Conservation (phyloP, 2,797 vertebrate species). For the Pelodytes ibericus region DNA sequence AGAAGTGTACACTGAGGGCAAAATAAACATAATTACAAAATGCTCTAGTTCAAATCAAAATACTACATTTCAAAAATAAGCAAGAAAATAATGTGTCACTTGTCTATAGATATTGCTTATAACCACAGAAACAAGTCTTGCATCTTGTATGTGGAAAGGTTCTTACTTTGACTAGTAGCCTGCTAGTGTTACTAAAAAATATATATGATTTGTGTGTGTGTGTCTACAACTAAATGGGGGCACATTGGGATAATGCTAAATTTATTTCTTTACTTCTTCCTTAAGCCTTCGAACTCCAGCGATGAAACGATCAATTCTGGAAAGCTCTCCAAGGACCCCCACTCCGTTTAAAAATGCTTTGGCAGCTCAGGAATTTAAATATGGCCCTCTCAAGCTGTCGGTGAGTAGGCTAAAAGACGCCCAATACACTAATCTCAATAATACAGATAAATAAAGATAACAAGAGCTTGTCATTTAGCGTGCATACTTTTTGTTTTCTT, state of each 20-base stretch:
- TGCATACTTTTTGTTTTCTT: conserved; percentile 56
- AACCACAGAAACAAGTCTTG: no score
- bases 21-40: no score
- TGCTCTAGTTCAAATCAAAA: no score
- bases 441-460: not conserved
- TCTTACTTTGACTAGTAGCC: no score
- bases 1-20: no score
- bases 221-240: not conserved
- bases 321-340: conserved; percentile 89
- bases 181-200: no score
- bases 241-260: no score
- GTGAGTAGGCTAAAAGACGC: conserved; percentile 72
- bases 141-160: no score
- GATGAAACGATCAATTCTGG: conserved; percentile 90
- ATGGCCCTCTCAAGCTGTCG: conserved; percentile 88
- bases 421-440: not conserved
- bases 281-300: conserved; percentile 91
- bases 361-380: conserved; percentile 90
- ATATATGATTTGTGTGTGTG: not conserved
- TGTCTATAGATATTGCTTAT: no score
- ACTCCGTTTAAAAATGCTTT: conserved; percentile 90
- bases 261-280: conserved; percentile 42
- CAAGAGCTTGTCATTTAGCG: not conserved
- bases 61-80: no score
- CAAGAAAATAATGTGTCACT: no score